Base-by-base conservation (phyloP, 2,888 invertebrate species). In the Lymantria dispar region DNA sequence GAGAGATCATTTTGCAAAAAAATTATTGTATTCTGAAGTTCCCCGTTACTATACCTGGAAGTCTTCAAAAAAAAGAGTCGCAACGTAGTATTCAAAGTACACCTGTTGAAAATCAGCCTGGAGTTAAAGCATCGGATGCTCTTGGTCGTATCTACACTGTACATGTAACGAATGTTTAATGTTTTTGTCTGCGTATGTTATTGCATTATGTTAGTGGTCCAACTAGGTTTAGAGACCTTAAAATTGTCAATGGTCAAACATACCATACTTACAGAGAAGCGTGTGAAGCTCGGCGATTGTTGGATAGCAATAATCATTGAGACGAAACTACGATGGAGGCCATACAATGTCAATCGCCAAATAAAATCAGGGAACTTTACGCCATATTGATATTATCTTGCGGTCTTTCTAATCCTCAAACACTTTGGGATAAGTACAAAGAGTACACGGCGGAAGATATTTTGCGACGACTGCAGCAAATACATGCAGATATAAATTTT, bases 281-380 rank as follows among this genome's bases (percentile, higher is more conserved):
- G 47, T 69, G 68, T 52, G 41, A 59, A 47, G 58, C 52, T 45
- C 43, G 54, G 22, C 52, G 60, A 10, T 54, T 77, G 14, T 52
- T 78, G 15, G 64, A 78, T 47, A 68, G 76, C 50, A 73, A 73
- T 53, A 50, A 50, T 37, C 58, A 58, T 36, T 59, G 56, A 54
- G 48, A 49, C 56, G 67, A 47, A 67, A 70, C 68, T 47, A 53
- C 47, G 36, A 37, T 40, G 54, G 60, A 50, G 45, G 54, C 53
- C 29, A 52, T 45, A 22, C 49, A 56, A 45, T 56, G 57, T 22
- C 51, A 43, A 54, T 60, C 51, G 42, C 46, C 55, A 41, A 10
- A 41, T 41, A 41, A 41, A 41, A 41, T 41, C 36, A 38, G 57
- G 13, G 51, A 60, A 55, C 41, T 22, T 15, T 41, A 14, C 39